A percentile compares a stretch with the other conserved stretches of the same genome.
Evolutionary conservation across 1,140 invertebrate species (phyloP).

Genomic region (Eriosoma lanigerum): DNA sequence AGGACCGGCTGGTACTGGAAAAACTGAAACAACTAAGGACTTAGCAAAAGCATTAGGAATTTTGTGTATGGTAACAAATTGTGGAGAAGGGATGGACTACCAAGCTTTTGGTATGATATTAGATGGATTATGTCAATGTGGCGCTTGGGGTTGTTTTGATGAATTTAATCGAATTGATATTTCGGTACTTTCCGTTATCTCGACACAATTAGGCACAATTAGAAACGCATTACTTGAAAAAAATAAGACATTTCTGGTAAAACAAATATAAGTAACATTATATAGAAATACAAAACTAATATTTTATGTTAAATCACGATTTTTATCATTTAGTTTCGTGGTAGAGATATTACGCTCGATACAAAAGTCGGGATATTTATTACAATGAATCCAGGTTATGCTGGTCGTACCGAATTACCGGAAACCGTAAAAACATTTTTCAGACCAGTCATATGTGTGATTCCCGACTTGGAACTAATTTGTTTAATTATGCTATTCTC

Average conservation of each 20-base stretch:
- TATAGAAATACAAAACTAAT: no score
- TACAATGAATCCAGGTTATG: constrained; percentile 92
- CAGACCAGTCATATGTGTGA: constrained; percentile 84
- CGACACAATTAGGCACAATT: constrained; percentile 86
- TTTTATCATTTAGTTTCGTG: constrained; percentile 71
- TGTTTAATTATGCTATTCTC: constrained; percentile 89
- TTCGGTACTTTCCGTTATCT: constrained; percentile 87
- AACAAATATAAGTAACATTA: neutral
- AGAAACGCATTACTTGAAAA: constrained; percentile 67
- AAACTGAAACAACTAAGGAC: constrained; percentile 90
- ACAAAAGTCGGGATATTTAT: constrained; percentile 87
- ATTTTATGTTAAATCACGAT: neutral
- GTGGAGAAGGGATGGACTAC: constrained; percentile 89
- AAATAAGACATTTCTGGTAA: constrained; percentile 8
- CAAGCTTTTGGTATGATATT: constrained; percentile 82
- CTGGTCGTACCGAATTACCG: constrained; percentile 83
- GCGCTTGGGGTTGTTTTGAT: constrained; percentile 88
- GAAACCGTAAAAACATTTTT: constrained; percentile 90
- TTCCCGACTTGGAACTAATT: constrained; percentile 86
- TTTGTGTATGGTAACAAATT: constrained; percentile 87
- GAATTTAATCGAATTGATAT: constrained; percentile 91
- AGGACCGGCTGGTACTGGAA: constrained; percentile 82
- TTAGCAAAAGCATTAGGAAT: constrained; percentile 84
- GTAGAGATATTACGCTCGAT: constrained; percentile 78
- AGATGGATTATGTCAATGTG: constrained; percentile 72